These are phyloP conservation scores for Stercorarius parasiticus DNA, from an alignment of 2,113 vertebrate genomes.

Conservation along the genomic window DNA sequence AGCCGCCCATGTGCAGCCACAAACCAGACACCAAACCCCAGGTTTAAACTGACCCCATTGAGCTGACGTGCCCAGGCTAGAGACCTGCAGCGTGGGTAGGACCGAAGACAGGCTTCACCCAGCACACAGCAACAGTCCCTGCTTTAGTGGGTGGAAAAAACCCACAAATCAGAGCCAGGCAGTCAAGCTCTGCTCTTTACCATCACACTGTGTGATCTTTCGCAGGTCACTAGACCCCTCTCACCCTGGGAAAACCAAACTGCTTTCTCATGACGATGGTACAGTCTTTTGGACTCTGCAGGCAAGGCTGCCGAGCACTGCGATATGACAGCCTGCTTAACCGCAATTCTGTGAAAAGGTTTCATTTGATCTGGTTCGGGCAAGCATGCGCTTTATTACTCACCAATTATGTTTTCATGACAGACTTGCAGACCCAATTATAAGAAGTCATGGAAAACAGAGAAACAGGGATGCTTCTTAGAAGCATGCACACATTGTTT, in stretches of 20 bases:
- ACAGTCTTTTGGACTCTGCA: background rate
- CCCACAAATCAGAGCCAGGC: background rate
- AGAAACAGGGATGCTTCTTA: background rate
- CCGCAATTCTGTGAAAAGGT: background rate
- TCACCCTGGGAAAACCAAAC: background rate
- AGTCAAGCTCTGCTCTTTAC: background rate
- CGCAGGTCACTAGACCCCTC: background rate
- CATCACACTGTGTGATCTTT: rapidly evolving
- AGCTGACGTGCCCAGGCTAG: background rate
- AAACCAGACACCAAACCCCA: background rate
- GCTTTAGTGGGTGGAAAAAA: background rate
- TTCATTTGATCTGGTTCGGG: background rate
- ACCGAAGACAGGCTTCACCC: rapidly evolving
- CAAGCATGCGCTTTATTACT: background rate
- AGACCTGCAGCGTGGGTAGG: background rate
- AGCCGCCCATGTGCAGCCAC: background rate
- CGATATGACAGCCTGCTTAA: rapidly evolving
- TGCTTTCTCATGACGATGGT: background rate
- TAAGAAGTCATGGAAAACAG: background rate
- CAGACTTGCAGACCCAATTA: background rate
- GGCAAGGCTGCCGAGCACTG: background rate
- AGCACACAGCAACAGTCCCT: background rate
- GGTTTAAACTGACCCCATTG: background rate
- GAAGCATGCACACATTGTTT: background rate
- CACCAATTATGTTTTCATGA: background rate